These are phyloP conservation scores for Lampris megalopsis DNA, from an alignment of 2,113 vertebrate species.

Conservation along the genomic window DNA sequence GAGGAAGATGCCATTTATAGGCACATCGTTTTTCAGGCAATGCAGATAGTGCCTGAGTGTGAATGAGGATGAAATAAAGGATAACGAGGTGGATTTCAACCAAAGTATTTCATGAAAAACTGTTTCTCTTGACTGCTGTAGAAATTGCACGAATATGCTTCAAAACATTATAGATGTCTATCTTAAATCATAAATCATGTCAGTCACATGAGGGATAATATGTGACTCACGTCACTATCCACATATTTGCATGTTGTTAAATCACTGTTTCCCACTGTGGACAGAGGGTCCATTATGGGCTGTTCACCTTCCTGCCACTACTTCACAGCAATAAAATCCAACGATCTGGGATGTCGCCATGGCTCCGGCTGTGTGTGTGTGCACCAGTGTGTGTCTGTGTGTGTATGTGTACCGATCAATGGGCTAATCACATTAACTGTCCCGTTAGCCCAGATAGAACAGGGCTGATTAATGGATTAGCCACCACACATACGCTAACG, in stretches of 20 bases:
- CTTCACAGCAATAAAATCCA: conserved; percentile 38
- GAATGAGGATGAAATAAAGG: no score
- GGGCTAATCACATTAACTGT: conserved; percentile 69
- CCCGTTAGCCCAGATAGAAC: conserved; percentile 58
- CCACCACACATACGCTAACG: conserved; percentile 30
- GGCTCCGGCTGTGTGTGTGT: conserved; percentile 17
- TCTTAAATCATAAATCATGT: no score
- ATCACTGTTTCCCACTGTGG: neutral
- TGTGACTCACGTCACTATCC: no score
- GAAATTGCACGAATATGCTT: no score
- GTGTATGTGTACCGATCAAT: conserved; percentile 53
- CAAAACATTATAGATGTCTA: no score
- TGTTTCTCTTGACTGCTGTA: no score
- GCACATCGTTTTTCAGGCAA: neutral
- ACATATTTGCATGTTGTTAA: no score
- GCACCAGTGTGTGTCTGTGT: conserved; percentile 15
- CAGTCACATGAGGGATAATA: no score
- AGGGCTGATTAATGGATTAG: conserved; percentile 70
- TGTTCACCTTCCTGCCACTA: conserved; percentile 38
- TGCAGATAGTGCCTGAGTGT: neutral
- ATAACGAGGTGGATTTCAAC: no score
- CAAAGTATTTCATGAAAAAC: no score
- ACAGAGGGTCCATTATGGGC: conserved; percentile 6
- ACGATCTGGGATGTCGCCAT: conserved; percentile 33
- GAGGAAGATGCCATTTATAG: no score